phyloP scores from a whole-genome alignment of 1,140 invertebrate species.

The Drosophila arawakana region DNA sequence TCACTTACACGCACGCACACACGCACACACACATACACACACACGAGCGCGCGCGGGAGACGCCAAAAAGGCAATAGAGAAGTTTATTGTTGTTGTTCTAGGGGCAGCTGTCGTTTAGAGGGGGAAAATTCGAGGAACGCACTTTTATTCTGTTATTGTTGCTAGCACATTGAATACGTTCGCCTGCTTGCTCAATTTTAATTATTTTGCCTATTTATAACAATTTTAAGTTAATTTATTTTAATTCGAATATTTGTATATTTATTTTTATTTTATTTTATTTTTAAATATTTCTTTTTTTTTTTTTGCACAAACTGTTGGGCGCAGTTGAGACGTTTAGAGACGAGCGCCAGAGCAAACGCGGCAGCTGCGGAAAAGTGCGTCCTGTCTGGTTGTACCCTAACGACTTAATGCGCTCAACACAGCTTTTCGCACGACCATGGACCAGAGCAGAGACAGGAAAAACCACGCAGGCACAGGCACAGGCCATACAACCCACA shows the following conservation, averaged over 20 bases:
- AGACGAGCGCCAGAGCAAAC: constrained; percentile 67
- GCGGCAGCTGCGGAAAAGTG: constrained; percentile 69
- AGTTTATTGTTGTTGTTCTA: constrained; percentile 42
- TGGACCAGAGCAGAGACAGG: constrained; percentile 68
- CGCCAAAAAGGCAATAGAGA: constrained; percentile 46
- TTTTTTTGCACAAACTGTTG: constrained; percentile 62
- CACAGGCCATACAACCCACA: background rate
- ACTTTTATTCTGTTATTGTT: constrained; percentile 30
- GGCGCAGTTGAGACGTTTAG: constrained; percentile 60
- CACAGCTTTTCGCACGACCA: constrained; percentile 82
- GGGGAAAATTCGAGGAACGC: constrained; percentile 14
- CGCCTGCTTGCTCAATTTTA: background rate
- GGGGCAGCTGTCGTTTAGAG: constrained; percentile 29
- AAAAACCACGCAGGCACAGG: constrained; percentile 27
- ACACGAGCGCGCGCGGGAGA: constrained; percentile 51
- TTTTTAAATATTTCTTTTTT: background rate
- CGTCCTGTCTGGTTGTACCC: constrained; percentile 83
- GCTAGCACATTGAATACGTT: constrained; percentile 4
- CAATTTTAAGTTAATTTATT: constrained; percentile 2
- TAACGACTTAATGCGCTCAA: constrained; percentile 84
- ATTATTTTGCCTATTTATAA: background rate
- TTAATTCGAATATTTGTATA: constrained; percentile 10
- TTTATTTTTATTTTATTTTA: background rate
- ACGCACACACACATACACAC: constrained; percentile 24
- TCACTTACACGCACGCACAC: constrained; percentile 25